A percentile compares a stretch with the other conserved stretches of the same genome.
These are phyloP conservation scores for Craterocephalus amniculus DNA, from an alignment of 2,797 vertebrate species.

Conservation along the genomic window DNA sequence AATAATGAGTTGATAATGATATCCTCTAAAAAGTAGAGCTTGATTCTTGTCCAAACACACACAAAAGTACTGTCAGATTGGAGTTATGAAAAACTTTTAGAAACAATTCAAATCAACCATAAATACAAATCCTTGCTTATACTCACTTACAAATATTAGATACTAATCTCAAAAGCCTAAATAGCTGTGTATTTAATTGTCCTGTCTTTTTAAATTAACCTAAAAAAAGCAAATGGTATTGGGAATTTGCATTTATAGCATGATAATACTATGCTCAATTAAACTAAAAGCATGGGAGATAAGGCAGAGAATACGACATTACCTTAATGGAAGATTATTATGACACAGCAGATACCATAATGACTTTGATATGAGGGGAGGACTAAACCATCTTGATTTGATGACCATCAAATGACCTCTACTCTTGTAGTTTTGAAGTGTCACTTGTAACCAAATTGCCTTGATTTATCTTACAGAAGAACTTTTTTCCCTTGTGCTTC, in stretches of 20 bases:
- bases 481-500: slow-evolving; percentile 6
- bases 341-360: slow-evolving; percentile 58
- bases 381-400: slow-evolving; percentile 53
- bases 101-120: neutral
- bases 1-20: neutral
- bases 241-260: slow-evolving; percentile 48
- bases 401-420: slow-evolving; percentile 61
- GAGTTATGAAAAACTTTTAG: neutral
- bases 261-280: slow-evolving; percentile 44
- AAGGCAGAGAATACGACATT: slow-evolving; percentile 52
- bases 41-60: neutral
- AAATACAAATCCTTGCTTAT: neutral
- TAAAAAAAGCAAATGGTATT: slow-evolving; percentile 34
- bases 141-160: slow-evolving; percentile 32
- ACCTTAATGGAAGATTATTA: slow-evolving; percentile 36
- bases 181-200: slow-evolving; percentile 26
- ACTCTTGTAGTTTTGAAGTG: slow-evolving; percentile 26
- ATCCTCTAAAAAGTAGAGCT: neutral
- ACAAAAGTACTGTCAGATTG: neutral
- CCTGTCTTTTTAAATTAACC: slow-evolving; percentile 29
- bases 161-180: slow-evolving; percentile 23
- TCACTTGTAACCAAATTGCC: slow-evolving; percentile 41
- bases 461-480: slow-evolving; percentile 46
- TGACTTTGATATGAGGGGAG: slow-evolving; percentile 45
- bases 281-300: slow-evolving; percentile 55